A percentile compares a stretch with the other conserved stretches of the same genome.
Conservation (phyloP, 1,140 invertebrate species). For the Chrysoperla carnea region DNA sequence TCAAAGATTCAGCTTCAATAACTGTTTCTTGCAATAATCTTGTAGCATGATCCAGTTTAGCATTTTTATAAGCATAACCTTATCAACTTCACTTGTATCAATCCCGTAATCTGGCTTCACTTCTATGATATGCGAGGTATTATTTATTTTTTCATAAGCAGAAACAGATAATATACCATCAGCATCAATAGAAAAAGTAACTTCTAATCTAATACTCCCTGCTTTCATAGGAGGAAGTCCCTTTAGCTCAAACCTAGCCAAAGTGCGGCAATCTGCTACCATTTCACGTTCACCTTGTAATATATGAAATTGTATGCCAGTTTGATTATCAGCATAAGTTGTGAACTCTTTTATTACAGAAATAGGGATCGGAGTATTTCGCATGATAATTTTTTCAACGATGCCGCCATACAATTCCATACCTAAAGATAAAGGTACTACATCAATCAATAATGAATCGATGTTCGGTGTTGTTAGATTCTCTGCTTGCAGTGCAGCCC, state of each 20-base stretch:
- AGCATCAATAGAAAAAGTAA: not conserved
- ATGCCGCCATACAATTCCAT: too few relatives aligned
- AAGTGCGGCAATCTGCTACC: not conserved
- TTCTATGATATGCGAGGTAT: not conserved
- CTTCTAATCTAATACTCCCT: not conserved
- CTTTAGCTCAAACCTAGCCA: not conserved
- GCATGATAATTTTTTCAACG: too few relatives aligned
- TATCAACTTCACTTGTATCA: too few relatives aligned
- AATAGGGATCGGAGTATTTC: slow-evolving; percentile 36
- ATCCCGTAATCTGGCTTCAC: too few relatives aligned
- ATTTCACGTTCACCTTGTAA: slow-evolving; percentile 4
- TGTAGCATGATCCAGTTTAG: too few relatives aligned
- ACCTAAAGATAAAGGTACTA: too few relatives aligned
- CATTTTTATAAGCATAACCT: too few relatives aligned
- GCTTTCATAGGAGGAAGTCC: slow-evolving; percentile 7
- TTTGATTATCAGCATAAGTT: slow-evolving; percentile 3
- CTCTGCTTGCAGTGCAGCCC: too few relatives aligned
- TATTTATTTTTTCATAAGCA: not conserved
- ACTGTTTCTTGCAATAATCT: too few relatives aligned
- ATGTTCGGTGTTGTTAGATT: too few relatives aligned
- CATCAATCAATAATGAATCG: too few relatives aligned
- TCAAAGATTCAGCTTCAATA: too few relatives aligned
- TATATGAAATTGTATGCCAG: slow-evolving; percentile 2
- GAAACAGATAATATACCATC: not conserved
- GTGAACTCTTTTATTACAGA: slow-evolving; percentile 25